Conservation (phyloP, 2,113 vertebrate species). For the Orthonyx spaldingii region DNA sequence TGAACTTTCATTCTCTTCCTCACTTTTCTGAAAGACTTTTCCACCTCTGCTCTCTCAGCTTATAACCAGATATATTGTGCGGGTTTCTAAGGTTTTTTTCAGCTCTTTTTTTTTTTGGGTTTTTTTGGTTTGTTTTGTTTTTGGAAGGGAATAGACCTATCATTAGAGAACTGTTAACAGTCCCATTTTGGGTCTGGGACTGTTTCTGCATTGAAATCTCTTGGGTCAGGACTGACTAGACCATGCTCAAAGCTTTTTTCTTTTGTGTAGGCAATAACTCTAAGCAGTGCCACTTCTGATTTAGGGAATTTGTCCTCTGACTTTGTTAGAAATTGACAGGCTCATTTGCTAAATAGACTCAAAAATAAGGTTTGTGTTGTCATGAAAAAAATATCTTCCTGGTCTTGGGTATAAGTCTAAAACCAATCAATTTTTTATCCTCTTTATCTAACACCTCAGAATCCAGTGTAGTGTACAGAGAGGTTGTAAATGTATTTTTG, state of each 20-base stretch:
- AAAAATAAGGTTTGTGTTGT: background rate
- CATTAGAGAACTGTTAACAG: background rate
- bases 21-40: background rate
- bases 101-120: background rate
- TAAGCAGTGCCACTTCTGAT: background rate
- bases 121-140: background rate
- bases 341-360: background rate
- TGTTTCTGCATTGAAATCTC: background rate
- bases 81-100: background rate
- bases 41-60: background rate
- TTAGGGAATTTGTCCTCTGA: background rate
- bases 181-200: background rate
- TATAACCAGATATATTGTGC: background rate
- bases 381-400: background rate
- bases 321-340: background rate
- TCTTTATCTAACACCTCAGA: background rate
- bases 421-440: background rate
- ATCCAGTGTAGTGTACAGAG: background rate
- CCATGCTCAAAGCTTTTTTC: background rate
- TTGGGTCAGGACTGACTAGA: background rate
- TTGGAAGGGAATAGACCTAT: background rate
- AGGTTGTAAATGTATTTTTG: background rate
- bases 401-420: background rate
- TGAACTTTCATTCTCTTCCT: background rate
- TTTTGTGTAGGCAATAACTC: background rate